These are phyloP conservation scores for Diuraphis noxia DNA, from an alignment of 1,140 invertebrate genomes.

Conservation along the genomic window DNA sequence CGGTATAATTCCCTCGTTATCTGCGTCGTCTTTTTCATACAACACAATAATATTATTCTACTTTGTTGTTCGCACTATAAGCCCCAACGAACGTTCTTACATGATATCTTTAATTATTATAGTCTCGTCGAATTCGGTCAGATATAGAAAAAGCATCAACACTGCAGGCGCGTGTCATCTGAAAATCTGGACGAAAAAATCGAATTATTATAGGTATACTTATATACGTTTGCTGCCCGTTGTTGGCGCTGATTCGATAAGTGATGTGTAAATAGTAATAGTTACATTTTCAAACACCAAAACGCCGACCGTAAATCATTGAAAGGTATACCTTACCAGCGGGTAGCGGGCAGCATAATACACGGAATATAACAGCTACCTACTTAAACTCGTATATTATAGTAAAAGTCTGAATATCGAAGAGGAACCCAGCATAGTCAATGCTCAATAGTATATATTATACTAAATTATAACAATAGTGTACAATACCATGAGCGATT, in stretches of 20 bases:
- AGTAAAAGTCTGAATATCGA: not conserved
- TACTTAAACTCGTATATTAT: slow-evolving; percentile 2
- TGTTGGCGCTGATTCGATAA: no score
- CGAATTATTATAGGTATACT: not conserved
- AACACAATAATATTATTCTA: not conserved
- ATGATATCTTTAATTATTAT: not conserved
- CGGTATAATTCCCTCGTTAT: not conserved
- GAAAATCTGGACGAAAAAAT: not conserved
- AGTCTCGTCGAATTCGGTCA: not conserved
- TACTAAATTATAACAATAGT: not conserved
- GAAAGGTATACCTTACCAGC: not conserved
- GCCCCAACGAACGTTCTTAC: not conserved
- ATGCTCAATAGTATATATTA: not conserved
- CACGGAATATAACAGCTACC: not conserved
- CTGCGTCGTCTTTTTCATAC: not conserved
- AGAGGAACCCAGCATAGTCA: not conserved
- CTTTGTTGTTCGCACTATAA: not conserved
- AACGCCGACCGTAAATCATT: not conserved
- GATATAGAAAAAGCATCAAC: not conserved
- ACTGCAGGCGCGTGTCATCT: not conserved
- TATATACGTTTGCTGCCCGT: not conserved
- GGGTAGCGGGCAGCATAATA: not conserved
- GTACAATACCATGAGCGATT: not conserved
- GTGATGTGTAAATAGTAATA: no score
- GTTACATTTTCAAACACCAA: not conserved